These are phyloP conservation scores for Polymixis flavicincta DNA, from an alignment of 2,888 invertebrate genomes.

Conservation along the genomic window DNA sequence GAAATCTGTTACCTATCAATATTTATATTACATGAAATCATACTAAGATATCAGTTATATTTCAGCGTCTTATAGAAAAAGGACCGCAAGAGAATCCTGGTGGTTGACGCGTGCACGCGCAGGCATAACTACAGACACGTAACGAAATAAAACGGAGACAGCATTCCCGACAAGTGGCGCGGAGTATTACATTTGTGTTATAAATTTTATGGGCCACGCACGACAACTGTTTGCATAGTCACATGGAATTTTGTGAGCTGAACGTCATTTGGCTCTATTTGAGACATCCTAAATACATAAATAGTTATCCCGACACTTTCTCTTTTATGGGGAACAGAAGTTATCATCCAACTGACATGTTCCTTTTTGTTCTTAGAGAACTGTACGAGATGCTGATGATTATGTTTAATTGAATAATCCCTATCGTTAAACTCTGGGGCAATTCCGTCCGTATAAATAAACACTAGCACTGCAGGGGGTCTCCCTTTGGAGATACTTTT, in stretches of 20 bases:
- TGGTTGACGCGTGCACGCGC: conserved; percentile 55
- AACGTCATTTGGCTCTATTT: conserved; percentile 61
- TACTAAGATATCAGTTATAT: conserved; percentile 12
- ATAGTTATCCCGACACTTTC: conserved; percentile 45
- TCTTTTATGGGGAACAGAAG: conserved; percentile 34
- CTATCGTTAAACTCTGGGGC: conserved; percentile 60
- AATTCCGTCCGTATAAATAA: conserved; percentile 71
- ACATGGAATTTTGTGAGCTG: conserved; percentile 80
- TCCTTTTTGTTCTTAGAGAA: conserved; percentile 22
- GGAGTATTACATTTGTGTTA: conserved; percentile 80
- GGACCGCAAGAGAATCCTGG: conserved; percentile 28
- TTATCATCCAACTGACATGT: conserved; percentile 28
- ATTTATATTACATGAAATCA: conserved; percentile 6
- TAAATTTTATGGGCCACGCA: conserved; percentile 83
- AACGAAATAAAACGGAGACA: conserved; percentile 80
- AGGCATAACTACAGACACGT: conserved; percentile 72
- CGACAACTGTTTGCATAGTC: conserved; percentile 82
- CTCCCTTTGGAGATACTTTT: conserved; percentile 54
- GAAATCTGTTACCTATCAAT: conserved; percentile 28
- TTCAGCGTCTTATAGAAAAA: conserved; percentile 26
- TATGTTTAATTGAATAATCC: conserved; percentile 55
- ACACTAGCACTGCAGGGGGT: conserved; percentile 76
- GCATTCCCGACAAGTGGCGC: conserved; percentile 81
- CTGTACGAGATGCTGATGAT: conserved; percentile 30
- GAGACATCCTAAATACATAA: conserved; percentile 65